Conservation (phyloP, 2,797 vertebrate species). For the Myotis vivesi region DNA sequence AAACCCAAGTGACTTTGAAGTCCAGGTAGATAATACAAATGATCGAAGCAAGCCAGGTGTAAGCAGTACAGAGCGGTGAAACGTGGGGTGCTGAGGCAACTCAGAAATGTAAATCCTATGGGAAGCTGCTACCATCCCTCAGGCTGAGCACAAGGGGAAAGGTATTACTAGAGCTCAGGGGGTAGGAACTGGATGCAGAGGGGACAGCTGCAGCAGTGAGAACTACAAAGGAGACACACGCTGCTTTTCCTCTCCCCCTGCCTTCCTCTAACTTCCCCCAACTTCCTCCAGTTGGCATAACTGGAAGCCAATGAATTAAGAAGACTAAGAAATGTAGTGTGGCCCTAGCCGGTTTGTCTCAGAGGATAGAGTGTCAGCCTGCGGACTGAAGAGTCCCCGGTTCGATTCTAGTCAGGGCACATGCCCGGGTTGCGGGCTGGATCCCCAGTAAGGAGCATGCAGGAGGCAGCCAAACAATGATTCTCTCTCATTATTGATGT, state of each 20-base stretch:
- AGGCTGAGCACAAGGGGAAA: background rate
- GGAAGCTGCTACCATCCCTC: background rate
- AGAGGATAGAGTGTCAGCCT: too few relatives aligned
- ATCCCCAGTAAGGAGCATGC: too few relatives aligned
- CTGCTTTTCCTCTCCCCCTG: background rate
- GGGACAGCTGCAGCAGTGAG: background rate
- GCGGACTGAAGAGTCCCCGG: too few relatives aligned
- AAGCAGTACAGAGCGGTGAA: background rate
- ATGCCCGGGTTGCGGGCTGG: too few relatives aligned
- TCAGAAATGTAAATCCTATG: background rate
- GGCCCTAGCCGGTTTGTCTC: too few relatives aligned
- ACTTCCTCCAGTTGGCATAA: background rate
- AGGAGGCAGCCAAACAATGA: too few relatives aligned
- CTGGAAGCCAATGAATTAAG: background rate
- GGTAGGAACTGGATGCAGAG: background rate
- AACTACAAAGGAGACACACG: background rate
- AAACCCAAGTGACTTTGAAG: conserved; percentile 4
- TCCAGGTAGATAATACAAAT: background rate
- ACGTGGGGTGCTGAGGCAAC: background rate
- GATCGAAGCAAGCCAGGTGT: background rate
- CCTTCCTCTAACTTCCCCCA: background rate
- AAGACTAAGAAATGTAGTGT: background rate
- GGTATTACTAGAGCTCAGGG: background rate
- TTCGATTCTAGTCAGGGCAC: too few relatives aligned
- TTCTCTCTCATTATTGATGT: too few relatives aligned